A percentile compares a stretch with the other conserved stretches of the same genome.
Conservation (phyloP, 2,888 invertebrate species). For the Acleris sparsana region DNA sequence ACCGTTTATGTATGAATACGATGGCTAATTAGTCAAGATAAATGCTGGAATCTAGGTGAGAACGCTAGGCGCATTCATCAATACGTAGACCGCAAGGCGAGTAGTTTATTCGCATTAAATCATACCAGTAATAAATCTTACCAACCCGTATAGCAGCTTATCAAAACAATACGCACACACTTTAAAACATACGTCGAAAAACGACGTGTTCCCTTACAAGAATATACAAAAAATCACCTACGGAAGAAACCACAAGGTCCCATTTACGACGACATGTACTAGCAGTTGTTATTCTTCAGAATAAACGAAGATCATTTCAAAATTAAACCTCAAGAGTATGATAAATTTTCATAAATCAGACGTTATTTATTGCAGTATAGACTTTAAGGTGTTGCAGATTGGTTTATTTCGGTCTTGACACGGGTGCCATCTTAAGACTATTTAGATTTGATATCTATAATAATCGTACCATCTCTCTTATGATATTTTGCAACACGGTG, state of each 20-base stretch:
- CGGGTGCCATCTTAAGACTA: slow-evolving; percentile 64
- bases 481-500: slow-evolving; percentile 56
- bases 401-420: slow-evolving; percentile 72
- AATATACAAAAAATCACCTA: slow-evolving; percentile 53
- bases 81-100: slow-evolving; percentile 72
- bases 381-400: slow-evolving; percentile 79
- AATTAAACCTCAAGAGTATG: slow-evolving; percentile 82
- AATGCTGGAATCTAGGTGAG: slow-evolving; percentile 57
- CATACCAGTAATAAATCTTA: slow-evolving; percentile 80
- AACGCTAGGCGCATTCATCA: slow-evolving; percentile 74
- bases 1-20: slow-evolving; percentile 38
- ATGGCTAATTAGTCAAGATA: slow-evolving; percentile 42
- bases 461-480: slow-evolving; percentile 67
- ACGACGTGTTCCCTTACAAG: slow-evolving; percentile 59
- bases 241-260: slow-evolving; percentile 57
- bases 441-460: slow-evolving; percentile 56
- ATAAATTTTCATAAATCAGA: slow-evolving; percentile 83
- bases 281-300: slow-evolving; percentile 54
- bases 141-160: slow-evolving; percentile 83
- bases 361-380: slow-evolving; percentile 80
- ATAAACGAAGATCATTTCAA: slow-evolving; percentile 70
- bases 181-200: slow-evolving; percentile 66
- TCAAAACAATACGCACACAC: slow-evolving; percentile 84
- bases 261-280: slow-evolving; percentile 55
- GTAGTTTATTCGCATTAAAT: slow-evolving; percentile 84